Evolutionary conservation across 2,888 invertebrate genomes (phyloP), one percentile per base, ranked within the genome.

Genomic region (Stenurella melanura): DNA sequence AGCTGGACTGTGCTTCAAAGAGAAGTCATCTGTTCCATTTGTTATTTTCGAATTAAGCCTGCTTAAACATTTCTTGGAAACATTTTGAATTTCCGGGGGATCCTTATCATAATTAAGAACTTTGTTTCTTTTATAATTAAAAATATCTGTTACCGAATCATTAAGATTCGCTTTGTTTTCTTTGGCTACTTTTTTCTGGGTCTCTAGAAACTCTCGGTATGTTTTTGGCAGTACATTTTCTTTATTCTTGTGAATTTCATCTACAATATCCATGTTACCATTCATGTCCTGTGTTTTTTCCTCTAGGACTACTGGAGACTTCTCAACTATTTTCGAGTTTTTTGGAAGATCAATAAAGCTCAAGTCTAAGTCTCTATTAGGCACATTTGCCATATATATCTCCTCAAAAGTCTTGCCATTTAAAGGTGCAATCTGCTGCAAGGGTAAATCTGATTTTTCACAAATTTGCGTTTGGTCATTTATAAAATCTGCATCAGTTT

Each of bases 321-420:
- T 58, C 10, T 11, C 34, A 19, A n/a, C 9, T 10, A 34, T 58
- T 38, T 69, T 58, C n/a, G 21, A 10, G 38, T 70, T 70, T 9
- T 12, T 81, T 18, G 81, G 80, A n/a, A 84, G 58, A 75, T 89
- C 89, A 71, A 89, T 85, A 38, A 89, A 76, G 81, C 89, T 89
- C 73, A 89, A 85, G 83, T 90, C 90, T 71, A 90, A 81, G 58
- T 88, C 84, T 73, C 88, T 82, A 80, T 87, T 89, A 26, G 90
- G 89, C 42, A 89, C 84, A 79, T 89, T 89, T 12, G 88, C 88
- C 87, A 89, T 86, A 79, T 89, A 89, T 68, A 89, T 86, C 82
- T 89, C 85, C 75, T 88, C 86, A 82, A 89, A 89, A 56, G 83
- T 85, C 76, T 84, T 80, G 19, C 78, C 81, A 56, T 73, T 79